Base-by-base conservation (phyloP, 1,140 invertebrate species). In the Trypoxylus dichotomus region DNA sequence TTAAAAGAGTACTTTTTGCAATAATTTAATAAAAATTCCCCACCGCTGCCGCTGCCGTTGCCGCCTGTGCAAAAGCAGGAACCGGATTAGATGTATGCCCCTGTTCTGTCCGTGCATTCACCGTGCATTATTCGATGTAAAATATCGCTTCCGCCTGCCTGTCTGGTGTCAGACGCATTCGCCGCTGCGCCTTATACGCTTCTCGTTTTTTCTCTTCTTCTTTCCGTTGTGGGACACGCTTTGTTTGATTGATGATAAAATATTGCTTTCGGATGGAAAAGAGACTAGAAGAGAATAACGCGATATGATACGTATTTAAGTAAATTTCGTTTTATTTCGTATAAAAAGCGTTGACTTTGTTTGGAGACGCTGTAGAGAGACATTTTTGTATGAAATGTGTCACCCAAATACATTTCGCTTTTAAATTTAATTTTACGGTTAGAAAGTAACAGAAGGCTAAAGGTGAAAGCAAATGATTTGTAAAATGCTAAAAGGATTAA, bases 1-100 rank as follows among this genome's bases (percentile, higher is more conserved):
- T 68, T 68, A 68, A 68, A 68, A 68, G 60, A 68, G 60, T 68
- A 68, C 60, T 68, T 68, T 68, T 29, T 29, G 60, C 13, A 68
- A 68, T 68, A 68, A 68, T 68, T 68, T 68, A 68, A 68, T 68
- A 68, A 68, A 68, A 68, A 29, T 68, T 29, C 27, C 24, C 60
- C 24, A 24, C 27, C 13, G 24, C 24, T 13, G 24, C 24, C 47
- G 27, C 60, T 27, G 27, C 7, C 15, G 47, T 21, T 37, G 32
- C 5, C 32, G 32, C 32, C 10, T 37, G 13, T 54, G 47, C 15
- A 54, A 37, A 37, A 37, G 32, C 32, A 37, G 47, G 47, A 54
- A 54, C 47, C 5, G 47, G 47, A 54, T 54, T 54, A 54, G 19
- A 54, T 54, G 47, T 54, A n/a, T 54, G 47, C 47, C 47, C 13